Evolutionary conservation across 2,888 invertebrate genomes (phyloP), one percentile per base, ranked within the genome.

Genomic region (Abrostola tripartita): DNA sequence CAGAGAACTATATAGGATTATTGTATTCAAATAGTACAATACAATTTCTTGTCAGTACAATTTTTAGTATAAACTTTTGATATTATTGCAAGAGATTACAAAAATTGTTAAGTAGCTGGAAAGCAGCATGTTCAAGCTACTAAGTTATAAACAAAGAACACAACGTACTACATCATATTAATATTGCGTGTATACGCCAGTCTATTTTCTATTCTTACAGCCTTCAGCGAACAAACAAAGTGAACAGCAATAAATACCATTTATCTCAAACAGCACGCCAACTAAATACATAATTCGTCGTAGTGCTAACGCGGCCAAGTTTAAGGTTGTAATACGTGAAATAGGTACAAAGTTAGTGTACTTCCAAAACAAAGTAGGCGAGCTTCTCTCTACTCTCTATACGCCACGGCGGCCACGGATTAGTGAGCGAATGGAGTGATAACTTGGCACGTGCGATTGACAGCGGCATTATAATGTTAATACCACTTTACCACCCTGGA

Each of bases 311-410:
- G 61, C 65, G 59, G 67, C 71, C 65, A 78, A 74, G 71, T 81
- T 74, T 67, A 66, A 81, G 76, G 72, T 70, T 76, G 78, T 84
- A 81, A 81, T 81, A 80, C 81, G 75, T 81, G 75, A 85, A 84
- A 79, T 83, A 81, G 76, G 76, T 76, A 78, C 79, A 79, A 84
- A 86, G 79, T 84, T 81, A 64, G 68, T 53, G 53, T 66, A 61
- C 68, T 74, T 67, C 12, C 58, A 72, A 65, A 76, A 82, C 81
- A 83, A 84, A 86, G 78, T 81, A 78, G 76, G 74, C 64, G 67
- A 79, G 79, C 71, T 65, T 75, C 65, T 74, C 66, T 55, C 60
- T 38, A 35, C 44, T 51, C 41, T 49, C 14, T 5, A 41, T 37
- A 35, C 0, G 38, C 5, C 54, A 65, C 0, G 0, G 69, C 14